A percentile compares a stretch with the other conserved stretches of the same genome.
phyloP scores from a whole-genome alignment of 2,888 invertebrate species.

The Dermolepida albohirtum region DNA sequence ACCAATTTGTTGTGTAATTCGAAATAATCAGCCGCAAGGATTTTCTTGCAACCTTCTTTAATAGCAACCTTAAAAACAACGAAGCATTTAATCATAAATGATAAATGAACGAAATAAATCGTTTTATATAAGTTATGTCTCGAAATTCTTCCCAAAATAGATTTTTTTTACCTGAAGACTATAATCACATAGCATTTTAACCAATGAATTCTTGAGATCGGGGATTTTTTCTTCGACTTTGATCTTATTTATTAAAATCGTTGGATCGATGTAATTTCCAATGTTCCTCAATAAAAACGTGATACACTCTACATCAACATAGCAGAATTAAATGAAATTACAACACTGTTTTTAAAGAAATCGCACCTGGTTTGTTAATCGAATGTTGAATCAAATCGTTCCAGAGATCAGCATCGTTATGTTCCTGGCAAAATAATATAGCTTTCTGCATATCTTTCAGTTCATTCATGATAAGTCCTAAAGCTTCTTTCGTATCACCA shows the following conservation, averaged over 20 bases:
- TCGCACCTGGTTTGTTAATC: slow-evolving; percentile 79
- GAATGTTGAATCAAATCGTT: slow-evolving; percentile 89
- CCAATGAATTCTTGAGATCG: slow-evolving; percentile 88
- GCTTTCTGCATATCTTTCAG: slow-evolving; percentile 92
- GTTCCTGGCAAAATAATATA: slow-evolving; percentile 96
- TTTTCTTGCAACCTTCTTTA: slow-evolving; percentile 90
- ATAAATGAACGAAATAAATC: no score
- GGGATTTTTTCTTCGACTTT: slow-evolving; percentile 87
- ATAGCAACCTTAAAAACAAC: slow-evolving; percentile 75
- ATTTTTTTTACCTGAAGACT: slow-evolving; percentile 78
- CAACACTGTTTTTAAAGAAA: not conserved
- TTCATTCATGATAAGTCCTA: slow-evolving; percentile 87
- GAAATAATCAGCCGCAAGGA: slow-evolving; percentile 91
- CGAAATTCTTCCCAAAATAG: not conserved
- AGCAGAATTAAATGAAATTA: not conserved
- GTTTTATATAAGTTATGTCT: no score
- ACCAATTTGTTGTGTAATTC: slow-evolving; percentile 86
- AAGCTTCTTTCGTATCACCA: slow-evolving; percentile 90
- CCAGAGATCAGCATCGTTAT: slow-evolving; percentile 95
- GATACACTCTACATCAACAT: slow-evolving; percentile 61
- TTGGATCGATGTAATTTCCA: slow-evolving; percentile 90
- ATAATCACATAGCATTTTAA: slow-evolving; percentile 96
- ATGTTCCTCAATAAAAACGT: slow-evolving; percentile 56
- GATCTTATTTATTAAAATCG: slow-evolving; percentile 84
- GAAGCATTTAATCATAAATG: no score